These are phyloP conservation scores for Eupithecia exiguata DNA, from an alignment of 2,888 invertebrate genomes.

Conservation along the genomic window DNA sequence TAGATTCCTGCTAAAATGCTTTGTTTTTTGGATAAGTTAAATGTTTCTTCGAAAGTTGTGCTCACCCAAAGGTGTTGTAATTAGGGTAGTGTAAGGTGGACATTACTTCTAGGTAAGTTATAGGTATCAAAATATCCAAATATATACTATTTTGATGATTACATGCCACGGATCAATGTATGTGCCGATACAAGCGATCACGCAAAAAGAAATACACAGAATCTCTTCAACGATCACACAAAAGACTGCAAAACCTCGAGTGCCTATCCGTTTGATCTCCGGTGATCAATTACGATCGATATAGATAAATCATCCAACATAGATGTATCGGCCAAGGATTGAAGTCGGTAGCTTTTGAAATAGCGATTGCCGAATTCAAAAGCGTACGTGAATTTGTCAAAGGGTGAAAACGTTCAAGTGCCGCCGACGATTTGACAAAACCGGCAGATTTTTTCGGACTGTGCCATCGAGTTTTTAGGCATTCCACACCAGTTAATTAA, in stretches of 20 bases:
- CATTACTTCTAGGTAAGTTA: too few species aligned
- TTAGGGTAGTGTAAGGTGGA: too few species aligned
- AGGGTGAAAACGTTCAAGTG: slow-evolving; percentile 22
- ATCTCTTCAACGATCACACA: slow-evolving; percentile 8
- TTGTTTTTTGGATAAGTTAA: not conserved
- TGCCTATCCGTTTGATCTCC: slow-evolving; percentile 28
- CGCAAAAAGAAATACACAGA: not conserved
- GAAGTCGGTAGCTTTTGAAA: slow-evolving; percentile 17
- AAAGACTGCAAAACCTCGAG: slow-evolving; percentile 23
- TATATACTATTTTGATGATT: not conserved
- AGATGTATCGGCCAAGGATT: slow-evolving; percentile 3
- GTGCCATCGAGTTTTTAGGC: not conserved
- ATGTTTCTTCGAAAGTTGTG: not conserved
- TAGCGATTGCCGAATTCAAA: slow-evolving; percentile 28
- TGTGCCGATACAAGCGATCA: not conserved
- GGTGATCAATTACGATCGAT: slow-evolving; percentile 40
- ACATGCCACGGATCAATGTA: not conserved
- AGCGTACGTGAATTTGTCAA: slow-evolving; percentile 26
- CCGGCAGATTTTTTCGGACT: not conserved
- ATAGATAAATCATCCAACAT: slow-evolving; percentile 14
- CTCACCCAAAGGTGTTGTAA: too few species aligned
- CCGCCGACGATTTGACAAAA: not conserved
- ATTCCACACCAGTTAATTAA: too few species aligned
- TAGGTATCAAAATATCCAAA: too few species aligned
- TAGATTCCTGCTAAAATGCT: too few species aligned